These are phyloP conservation scores for Hydropsyche betteni DNA, from an alignment of 2,888 invertebrate species.

Conservation along the genomic window DNA sequence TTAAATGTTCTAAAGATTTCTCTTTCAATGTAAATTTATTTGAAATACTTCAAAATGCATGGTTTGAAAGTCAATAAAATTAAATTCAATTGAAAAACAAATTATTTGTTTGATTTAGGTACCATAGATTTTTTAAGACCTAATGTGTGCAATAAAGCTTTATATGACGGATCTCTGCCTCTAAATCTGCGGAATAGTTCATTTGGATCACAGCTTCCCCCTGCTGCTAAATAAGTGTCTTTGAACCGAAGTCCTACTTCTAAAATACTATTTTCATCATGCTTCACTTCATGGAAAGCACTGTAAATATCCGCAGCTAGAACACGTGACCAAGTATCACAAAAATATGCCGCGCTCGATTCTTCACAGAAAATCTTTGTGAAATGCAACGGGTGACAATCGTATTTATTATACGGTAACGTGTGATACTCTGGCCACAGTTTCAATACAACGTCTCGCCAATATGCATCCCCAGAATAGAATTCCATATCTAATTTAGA, in stretches of 20 bases:
- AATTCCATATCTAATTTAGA: constrained; percentile 85
- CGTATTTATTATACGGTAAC: constrained; percentile 78
- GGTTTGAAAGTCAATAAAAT: no score
- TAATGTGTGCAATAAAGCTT: constrained; percentile 76
- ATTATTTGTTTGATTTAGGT: constrained; percentile 45
- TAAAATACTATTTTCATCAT: constrained; percentile 63
- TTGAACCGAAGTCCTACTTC: constrained; percentile 77
- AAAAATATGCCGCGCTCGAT: constrained; percentile 87
- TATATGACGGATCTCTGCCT: constrained; percentile 89
- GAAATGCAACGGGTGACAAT: constrained; percentile 88
- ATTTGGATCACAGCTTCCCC: constrained; percentile 82
- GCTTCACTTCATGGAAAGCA: constrained; percentile 78
- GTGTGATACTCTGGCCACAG: constrained; percentile 85
- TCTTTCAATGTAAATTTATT: no score
- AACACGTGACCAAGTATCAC: constrained; percentile 86
- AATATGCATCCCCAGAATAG: constrained; percentile 79
- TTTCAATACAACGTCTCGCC: constrained; percentile 80
- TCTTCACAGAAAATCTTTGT: constrained; percentile 83
- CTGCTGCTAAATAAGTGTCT: constrained; percentile 83
- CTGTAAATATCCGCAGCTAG: constrained; percentile 90
- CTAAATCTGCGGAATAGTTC: constrained; percentile 91
- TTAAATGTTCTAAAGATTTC: no score
- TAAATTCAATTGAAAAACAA: no score
- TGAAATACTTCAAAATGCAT: no score
- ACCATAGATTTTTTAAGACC: constrained; percentile 60